These are phyloP conservation scores for Blera fallax DNA, from an alignment of 2,888 invertebrate species.

Conservation along the genomic window DNA sequence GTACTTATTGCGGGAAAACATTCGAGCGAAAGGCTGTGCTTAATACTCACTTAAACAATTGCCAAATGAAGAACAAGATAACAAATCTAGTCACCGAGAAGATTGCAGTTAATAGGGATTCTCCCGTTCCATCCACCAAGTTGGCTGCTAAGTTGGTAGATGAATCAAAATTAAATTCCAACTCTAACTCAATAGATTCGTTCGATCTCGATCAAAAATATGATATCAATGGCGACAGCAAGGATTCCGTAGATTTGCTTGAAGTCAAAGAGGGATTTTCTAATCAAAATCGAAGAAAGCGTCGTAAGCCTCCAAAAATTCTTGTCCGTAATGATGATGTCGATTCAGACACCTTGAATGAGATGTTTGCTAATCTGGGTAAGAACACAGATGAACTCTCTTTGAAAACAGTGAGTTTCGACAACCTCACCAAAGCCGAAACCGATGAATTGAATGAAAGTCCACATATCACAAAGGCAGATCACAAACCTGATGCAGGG, in stretches of 20 bases:
- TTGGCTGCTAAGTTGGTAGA: slow-evolving; percentile 27
- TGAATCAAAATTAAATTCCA: slow-evolving; percentile 62
- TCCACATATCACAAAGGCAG: slow-evolving; percentile 44
- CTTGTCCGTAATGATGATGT: slow-evolving; percentile 60
- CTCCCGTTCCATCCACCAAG: slow-evolving; percentile 44
- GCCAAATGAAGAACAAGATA: slow-evolving; percentile 82
- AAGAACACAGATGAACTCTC: slow-evolving; percentile 76
- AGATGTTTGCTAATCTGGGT: slow-evolving; percentile 78
- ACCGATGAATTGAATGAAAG: slow-evolving; percentile 32
- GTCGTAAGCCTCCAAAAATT: slow-evolving; percentile 65
- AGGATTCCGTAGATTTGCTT: slow-evolving; percentile 73
- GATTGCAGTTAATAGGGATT: slow-evolving; percentile 35
- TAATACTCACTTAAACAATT: slow-evolving; percentile 87
- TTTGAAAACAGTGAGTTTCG: slow-evolving; percentile 78
- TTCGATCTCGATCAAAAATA: slow-evolving; percentile 68
- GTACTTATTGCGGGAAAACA: slow-evolving; percentile 85
- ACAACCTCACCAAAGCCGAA: slow-evolving; percentile 76
- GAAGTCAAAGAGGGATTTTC: slow-evolving; percentile 72
- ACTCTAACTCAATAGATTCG: slow-evolving; percentile 57
- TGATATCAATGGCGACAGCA: slow-evolving; percentile 65
- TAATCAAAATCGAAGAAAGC: slow-evolving; percentile 59
- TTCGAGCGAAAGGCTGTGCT: slow-evolving; percentile 89
- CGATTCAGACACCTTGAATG: slow-evolving; percentile 75
- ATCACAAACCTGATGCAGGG: slow-evolving; percentile 11
- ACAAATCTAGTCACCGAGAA: slow-evolving; percentile 64